Conservation (phyloP, 2,113 vertebrate genomes). For the Crotalus helleri region DNA sequence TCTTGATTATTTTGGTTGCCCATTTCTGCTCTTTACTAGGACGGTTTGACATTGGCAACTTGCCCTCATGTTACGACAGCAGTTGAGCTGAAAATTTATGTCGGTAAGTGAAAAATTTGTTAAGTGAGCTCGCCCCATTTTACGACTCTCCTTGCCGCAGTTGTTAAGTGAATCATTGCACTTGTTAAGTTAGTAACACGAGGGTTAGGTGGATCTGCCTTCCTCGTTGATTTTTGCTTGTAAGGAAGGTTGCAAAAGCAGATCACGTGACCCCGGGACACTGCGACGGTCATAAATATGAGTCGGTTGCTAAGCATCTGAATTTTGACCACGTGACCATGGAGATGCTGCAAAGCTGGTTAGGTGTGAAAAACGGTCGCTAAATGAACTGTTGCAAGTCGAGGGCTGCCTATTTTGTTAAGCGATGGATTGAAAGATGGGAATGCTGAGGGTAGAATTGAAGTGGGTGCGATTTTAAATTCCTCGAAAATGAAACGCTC, state of each 20-base stretch:
- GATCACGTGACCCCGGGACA: no score
- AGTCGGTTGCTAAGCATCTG: neutral
- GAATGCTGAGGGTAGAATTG: neutral
- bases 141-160: neutral
- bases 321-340: neutral
- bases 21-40: neutral
- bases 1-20: neutral
- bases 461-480: neutral
- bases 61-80: no score
- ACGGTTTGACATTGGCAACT: neutral
- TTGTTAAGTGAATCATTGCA: neutral
- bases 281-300: no score
- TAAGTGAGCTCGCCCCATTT: neutral
- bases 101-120: neutral
- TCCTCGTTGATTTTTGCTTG: neutral
- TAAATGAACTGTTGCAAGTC: no score
- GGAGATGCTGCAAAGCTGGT: neutral
- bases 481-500: neutral
- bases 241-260: no score
- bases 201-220: neutral
- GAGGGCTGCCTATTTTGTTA: neutral
- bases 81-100: neutral
- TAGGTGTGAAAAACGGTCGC: neutral
- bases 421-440: neutral
- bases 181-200: neutral